Base-by-base conservation (phyloP, 2,888 invertebrate genomes). In the Drosophila limbata region DNA sequence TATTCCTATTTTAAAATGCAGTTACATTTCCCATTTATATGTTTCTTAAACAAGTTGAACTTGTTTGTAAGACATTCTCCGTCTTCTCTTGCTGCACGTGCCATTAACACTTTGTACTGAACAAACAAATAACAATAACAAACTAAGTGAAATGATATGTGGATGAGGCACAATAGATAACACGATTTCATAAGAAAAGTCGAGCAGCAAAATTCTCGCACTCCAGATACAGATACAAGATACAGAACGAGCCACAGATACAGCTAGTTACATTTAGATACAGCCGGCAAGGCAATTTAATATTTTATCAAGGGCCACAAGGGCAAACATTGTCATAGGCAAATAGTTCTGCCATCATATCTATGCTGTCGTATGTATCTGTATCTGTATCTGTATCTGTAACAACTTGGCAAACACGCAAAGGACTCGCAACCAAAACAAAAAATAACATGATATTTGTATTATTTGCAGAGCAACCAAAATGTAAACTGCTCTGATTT, bases 21-120 rank as follows among this genome's bases (percentile, higher is more conserved):
- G 42, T 19, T 19, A 4, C 4, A 13, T 21, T 5, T 19, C 1
- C 5, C 40, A 17, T 17, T 17, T 17, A 5, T 1, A 11, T 11
- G 4, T 2, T 5, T 11, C 45, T 45, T 45, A 1, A 15, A 5
- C 8, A 25, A 19, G 17, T 50, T 8, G 6, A 33, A 21, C 37
- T 19, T 47, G 25, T 62, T 50, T 61, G 15, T 53, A 31, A 39
- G 15, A 44, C 9, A 19, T 50, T 51, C 19, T 21, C 19, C 19
- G n/a, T 15, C 50, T 44, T 25, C 40, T 67, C 31, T 51, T 55
- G 82, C 67, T 84, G 79, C 89, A 89, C 89, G 89, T 89, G 89
- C 90, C 87, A 90, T 88, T 90, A 90, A 89, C 89, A 89, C 89
- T 88, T 88, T 77, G 69, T 73, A 67, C 44, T 57, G 57, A 59